These are phyloP conservation scores for Cryptoblepharus egeriae DNA, from an alignment of 2,797 vertebrate genomes.

Conservation along the genomic window DNA sequence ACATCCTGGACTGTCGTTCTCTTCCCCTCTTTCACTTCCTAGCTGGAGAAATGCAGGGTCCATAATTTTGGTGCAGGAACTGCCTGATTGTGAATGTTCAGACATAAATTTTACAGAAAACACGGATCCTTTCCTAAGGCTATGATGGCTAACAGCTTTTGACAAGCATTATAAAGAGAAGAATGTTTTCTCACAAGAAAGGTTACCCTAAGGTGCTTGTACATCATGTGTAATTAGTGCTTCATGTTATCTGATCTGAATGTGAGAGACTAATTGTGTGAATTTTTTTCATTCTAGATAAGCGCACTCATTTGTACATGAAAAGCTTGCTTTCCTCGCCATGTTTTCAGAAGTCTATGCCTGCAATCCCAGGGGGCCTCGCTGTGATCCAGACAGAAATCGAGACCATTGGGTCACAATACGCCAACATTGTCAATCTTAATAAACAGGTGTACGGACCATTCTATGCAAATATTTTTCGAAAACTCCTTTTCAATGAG, in stretches of 20 bases:
- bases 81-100: not conserved
- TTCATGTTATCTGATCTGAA: not conserved
- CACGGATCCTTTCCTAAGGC: not conserved
- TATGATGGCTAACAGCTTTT: not conserved
- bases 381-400: slow-evolving; percentile 85
- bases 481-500: slow-evolving; percentile 85
- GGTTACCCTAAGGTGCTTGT: not conserved
- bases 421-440: slow-evolving; percentile 86
- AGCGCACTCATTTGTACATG: slow-evolving; percentile 88
- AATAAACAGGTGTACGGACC: slow-evolving; percentile 92
- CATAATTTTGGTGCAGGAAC: not conserved
- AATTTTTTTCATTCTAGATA: slow-evolving; percentile 78
- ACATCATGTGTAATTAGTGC: not conserved
- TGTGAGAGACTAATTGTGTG: not conserved
- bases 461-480: slow-evolving; percentile 91
- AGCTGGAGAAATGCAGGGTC: not conserved
- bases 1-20: not conserved
- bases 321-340: slow-evolving; percentile 81
- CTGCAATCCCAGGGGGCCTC: slow-evolving; percentile 85
- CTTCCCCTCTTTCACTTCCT: not conserved
- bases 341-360: slow-evolving; percentile 76
- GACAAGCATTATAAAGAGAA: not conserved
- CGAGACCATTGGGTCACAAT: slow-evolving; percentile 81
- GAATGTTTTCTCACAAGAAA: not conserved
- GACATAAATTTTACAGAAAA: not conserved